Evolutionary conservation across 2,113 vertebrate species (phyloP), one percentile per base, ranked within the genome.

Genomic region (Poeciliopsis retropinna): DNA sequence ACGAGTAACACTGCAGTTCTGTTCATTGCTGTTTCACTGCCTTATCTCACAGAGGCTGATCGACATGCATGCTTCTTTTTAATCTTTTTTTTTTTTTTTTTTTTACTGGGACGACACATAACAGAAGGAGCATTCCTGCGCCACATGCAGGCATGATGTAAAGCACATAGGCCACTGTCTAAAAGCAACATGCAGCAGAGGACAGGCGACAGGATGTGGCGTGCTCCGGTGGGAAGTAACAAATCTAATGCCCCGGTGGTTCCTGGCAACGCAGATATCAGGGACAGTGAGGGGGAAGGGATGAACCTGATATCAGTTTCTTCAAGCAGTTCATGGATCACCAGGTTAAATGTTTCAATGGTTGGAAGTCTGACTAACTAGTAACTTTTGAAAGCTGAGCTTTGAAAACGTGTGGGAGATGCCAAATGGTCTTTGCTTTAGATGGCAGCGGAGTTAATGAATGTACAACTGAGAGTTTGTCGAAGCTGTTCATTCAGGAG

Each of bases 11-110:
- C 85, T 78, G 81, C 73, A 83, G 84, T 76, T 63, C 67, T 72
- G 74, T 80, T 92, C 91, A 93, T 93, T 93, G 92, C 92, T 93
- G 92, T 94, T 94, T 92, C 91, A 94, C 92, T 85, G 87, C 86
- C 88, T 89, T 87, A 81, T 90, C 91, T 90, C 87, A 79, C 87
- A 85, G 88, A 89, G 89, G 83, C 72, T 86, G 76, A 75, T 77
- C 41, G 22, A 71, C 85, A 90, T 77, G 78, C 91, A 91, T 64
- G 85, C 86, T 87, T 79, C 79, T 51, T n/a, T n/a, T n/a, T n/a
- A n/a, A n/a, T n/a, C n/a, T n/a, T 72, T 10, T 11, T 11, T 37
- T 37, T 37, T 37, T 11, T 32, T 32, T 8, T 32, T 32, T 8
- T 32, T 34, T 34, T 34, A 34, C 32, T 34, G 7, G 73, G 64